A percentile compares a stretch with the other conserved stretches of the same genome.
phyloP scores from a whole-genome alignment of 2,888 invertebrate genomes.

The Caenorhabditis imperialis region DNA sequence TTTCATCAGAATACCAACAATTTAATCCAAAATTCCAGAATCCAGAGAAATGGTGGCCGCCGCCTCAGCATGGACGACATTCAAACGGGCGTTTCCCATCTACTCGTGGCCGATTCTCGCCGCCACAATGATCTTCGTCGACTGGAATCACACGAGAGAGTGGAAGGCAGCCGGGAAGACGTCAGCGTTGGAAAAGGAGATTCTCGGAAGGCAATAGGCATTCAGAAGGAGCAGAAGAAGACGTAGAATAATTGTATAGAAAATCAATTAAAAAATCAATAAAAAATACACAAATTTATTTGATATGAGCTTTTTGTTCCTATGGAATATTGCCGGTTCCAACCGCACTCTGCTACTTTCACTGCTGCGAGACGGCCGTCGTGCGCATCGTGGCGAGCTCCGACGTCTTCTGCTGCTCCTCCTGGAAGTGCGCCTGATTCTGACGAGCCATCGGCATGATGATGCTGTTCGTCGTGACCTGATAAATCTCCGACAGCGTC shows the following conservation, averaged over 20 bases:
- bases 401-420: constrained; percentile 29
- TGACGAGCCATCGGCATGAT: constrained; percentile 46
- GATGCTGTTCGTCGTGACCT: constrained; percentile 22
- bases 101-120: constrained; percentile 68
- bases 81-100: constrained; percentile 62
- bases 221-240: background rate
- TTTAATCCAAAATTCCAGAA: too few species aligned
- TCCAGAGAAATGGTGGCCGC: constrained; percentile 45
- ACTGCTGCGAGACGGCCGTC: constrained; percentile 4
- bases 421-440: constrained; percentile 29
- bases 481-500: constrained; percentile 16
- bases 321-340: too few species aligned
- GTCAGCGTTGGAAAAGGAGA: constrained; percentile 63
- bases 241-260: background rate
- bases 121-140: constrained; percentile 71
- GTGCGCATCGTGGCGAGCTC: constrained; percentile 42
- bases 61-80: constrained; percentile 55
- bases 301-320: too few species aligned
- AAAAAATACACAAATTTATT: constrained; percentile 4
- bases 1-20: too few species aligned
- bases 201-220: constrained; percentile 55
- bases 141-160: constrained; percentile 74
- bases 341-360: background rate
- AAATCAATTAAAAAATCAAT: constrained; percentile 7
- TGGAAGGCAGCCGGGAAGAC: constrained; percentile 68